Percentiles rank a stretch among this genome's conserved stretches.
phyloP scores from a whole-genome alignment of 2,113 vertebrate species.

The Shinisaurus crocodilurus region DNA sequence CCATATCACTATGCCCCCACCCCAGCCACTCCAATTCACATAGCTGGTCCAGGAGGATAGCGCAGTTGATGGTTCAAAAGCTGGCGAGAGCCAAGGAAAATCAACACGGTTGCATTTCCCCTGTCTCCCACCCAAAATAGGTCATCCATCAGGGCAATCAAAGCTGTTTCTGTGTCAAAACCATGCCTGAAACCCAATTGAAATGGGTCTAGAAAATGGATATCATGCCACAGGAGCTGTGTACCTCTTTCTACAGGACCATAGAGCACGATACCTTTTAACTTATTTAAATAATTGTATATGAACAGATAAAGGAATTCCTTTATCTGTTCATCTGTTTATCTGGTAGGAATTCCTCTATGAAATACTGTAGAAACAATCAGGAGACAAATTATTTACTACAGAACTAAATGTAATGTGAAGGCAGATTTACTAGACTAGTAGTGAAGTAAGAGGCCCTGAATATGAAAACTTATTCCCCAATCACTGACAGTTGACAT shows the following conservation, averaged over 20 bases:
- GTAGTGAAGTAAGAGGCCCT: constrained; percentile 17
- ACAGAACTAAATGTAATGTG: constrained; percentile 25
- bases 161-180: background rate
- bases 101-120: background rate
- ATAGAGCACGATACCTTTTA: background rate
- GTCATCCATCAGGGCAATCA: background rate
- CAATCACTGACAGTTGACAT: constrained; percentile 55
- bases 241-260: background rate
- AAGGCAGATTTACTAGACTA: constrained; percentile 50
- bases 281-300: background rate
- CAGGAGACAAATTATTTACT: constrained; percentile 32
- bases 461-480: constrained; percentile 54
- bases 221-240: background rate
- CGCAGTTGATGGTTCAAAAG: background rate
- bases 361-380: constrained; percentile 39
- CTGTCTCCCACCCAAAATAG: background rate
- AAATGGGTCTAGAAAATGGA: background rate
- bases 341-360: constrained; percentile 22
- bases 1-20: background rate
- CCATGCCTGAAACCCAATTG: background rate
- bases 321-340: no score
- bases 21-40: background rate
- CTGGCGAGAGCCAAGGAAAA: background rate
- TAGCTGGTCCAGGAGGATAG: background rate
- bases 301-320: no score